Conservation (phyloP, 2,797 vertebrate species). For the Chiloscyllium punctatum region DNA sequence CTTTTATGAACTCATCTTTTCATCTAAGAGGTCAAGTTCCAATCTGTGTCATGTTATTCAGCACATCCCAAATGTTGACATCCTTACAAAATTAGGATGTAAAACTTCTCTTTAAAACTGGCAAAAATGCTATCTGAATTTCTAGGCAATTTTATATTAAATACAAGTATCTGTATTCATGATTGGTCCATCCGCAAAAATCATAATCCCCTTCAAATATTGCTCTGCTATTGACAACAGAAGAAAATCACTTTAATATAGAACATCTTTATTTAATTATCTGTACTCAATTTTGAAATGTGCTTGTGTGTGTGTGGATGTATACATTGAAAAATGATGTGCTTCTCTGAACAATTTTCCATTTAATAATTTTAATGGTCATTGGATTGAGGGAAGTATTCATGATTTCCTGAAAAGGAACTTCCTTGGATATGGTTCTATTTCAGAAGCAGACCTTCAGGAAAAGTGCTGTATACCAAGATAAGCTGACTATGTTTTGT, state of each 20-base stretch:
- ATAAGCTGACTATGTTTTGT: not conserved
- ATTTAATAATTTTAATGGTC: not conserved
- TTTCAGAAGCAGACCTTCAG: not conserved
- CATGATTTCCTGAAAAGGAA: not conserved
- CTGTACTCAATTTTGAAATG: not conserved
- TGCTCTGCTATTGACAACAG: not conserved
- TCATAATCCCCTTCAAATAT: not conserved
- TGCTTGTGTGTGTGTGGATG: not conserved
- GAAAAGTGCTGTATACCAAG: not conserved
- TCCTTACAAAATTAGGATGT: not conserved
- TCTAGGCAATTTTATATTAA: not conserved
- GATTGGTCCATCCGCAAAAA: not conserved
- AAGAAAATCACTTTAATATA: not conserved
- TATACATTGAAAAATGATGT: not conserved
- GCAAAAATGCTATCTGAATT: not conserved
- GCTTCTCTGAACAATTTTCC: not conserved
- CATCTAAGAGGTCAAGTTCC: not conserved
- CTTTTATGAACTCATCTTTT: not conserved
- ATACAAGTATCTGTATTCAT: not conserved
- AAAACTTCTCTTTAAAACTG: not conserved
- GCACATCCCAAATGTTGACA: not conserved
- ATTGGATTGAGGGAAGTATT: not conserved
- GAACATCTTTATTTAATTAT: too few species aligned
- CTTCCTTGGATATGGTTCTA: not conserved
- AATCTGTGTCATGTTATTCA: not conserved